Evolutionary conservation across 1,140 invertebrate genomes (phyloP).

Genomic region (Temnothorax curvispinosus): DNA sequence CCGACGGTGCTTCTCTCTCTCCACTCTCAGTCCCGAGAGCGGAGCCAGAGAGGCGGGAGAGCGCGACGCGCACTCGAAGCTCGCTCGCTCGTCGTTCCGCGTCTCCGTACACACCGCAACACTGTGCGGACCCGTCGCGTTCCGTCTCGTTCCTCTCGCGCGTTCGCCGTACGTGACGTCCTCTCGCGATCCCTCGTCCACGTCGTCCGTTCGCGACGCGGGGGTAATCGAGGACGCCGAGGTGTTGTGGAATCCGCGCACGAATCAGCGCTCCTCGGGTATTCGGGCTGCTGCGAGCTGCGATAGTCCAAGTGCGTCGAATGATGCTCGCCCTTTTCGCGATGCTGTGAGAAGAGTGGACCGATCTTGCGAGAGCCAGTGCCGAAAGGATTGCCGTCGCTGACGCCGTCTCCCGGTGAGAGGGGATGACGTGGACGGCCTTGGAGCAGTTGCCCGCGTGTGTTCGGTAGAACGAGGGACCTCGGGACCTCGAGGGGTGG

Average conservation of each 20-base stretch:
- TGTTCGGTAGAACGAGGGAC: neutral
- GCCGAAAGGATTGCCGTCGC: neutral
- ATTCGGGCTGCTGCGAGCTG: no score
- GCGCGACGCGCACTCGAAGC: conserved; percentile 60
- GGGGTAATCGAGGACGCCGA: neutral
- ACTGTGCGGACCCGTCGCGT: conserved; percentile 28
- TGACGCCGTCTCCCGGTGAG: neutral
- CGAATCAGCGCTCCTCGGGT: neutral
- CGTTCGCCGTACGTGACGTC: neutral
- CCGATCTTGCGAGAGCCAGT: neutral
- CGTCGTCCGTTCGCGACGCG: conserved; percentile 3
- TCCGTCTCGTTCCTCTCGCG: conserved; percentile 14
- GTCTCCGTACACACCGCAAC: conserved; percentile 27
- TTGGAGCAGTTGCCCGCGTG: neutral
- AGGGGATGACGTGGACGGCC: neutral
- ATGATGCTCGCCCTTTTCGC: conserved; percentile 2
- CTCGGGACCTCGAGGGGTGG: neutral
- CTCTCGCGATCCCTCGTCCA: neutral
- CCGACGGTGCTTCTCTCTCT: conserved; percentile 74
- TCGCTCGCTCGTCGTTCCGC: conserved; percentile 59
- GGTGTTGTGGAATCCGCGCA: conserved; percentile 49
- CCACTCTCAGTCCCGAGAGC: conserved; percentile 79
- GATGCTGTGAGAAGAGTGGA: neutral
- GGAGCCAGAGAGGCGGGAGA: conserved; percentile 73
- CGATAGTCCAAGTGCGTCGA: neutral